A percentile compares a stretch with the other conserved stretches of the same genome.
Evolutionary conservation across 2,113 vertebrate genomes (phyloP).

Genomic region (Meles meles): DNA sequence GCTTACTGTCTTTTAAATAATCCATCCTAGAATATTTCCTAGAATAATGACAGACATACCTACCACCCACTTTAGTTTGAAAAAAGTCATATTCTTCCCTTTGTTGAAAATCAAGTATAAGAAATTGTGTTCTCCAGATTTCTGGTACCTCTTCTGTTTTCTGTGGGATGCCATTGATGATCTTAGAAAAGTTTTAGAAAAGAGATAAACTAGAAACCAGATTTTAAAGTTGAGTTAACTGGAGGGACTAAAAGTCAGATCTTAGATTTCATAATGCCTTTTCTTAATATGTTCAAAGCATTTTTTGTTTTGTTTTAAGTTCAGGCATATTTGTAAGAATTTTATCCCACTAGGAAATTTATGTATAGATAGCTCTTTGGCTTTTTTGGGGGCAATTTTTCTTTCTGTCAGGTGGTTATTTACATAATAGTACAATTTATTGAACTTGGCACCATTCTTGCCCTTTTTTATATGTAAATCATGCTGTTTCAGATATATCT

Average conservation of each 20-base stretch:
- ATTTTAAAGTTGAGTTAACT: neutral
- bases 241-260: neutral
- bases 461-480: neutral
- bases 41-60: neutral
- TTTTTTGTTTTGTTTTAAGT: neutral
- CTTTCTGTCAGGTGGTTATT: neutral
- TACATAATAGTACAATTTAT: slow-evolving; percentile 14
- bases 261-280: neutral
- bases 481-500: neutral
- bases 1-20: neutral
- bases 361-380: neutral
- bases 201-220: neutral
- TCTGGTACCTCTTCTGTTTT: neutral
- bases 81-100: neutral
- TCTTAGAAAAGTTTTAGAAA: neutral
- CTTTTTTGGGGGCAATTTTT: neutral
- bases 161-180: neutral
- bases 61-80: neutral
- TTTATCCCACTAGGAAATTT: neutral
- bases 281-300: neutral
- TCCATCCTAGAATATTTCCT: neutral
- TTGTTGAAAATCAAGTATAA: neutral
- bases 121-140: neutral
- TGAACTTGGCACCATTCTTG: slow-evolving; percentile 16
- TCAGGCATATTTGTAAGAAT: neutral